Percentiles rank a stretch among this genome's conserved stretches.
Conservation (phyloP, 2,113 vertebrate genomes). For the Hemiprocne comata region DNA sequence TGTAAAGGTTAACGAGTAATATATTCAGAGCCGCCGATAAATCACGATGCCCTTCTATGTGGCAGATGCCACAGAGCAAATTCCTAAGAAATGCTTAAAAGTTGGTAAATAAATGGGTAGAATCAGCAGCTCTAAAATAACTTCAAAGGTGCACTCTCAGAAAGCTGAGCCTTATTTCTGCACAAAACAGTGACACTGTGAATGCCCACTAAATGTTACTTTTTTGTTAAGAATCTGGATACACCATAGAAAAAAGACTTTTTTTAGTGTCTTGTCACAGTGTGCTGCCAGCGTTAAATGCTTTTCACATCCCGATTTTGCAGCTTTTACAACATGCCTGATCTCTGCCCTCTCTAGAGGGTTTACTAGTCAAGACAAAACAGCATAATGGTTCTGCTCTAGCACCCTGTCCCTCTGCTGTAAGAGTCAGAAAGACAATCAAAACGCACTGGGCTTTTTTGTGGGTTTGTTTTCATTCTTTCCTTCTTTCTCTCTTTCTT, state of each 20-base stretch:
- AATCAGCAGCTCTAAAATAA: slow-evolving; percentile 18
- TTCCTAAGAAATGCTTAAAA: slow-evolving; percentile 46
- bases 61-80: slow-evolving; percentile 44
- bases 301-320: not conserved
- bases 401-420: not conserved
- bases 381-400: not conserved
- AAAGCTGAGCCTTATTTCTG: not conserved
- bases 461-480: not conserved
- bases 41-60: slow-evolving; percentile 39
- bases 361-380: not conserved
- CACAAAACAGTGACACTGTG: not conserved
- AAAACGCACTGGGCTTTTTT: not conserved
- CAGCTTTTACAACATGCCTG: not conserved
- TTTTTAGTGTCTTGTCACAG: not conserved
- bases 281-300: not conserved
- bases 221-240: not conserved
- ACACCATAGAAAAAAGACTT: not conserved
- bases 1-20: slow-evolving; percentile 69
- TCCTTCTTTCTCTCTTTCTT: not conserved
- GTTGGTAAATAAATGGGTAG: slow-evolving; percentile 39
- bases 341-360: not conserved
- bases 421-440: not conserved
- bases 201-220: not conserved
- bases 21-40: slow-evolving; percentile 58
- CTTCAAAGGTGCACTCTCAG: not conserved